Conservation (phyloP, 2,113 vertebrate species). For the Pygoscelis adeliae region DNA sequence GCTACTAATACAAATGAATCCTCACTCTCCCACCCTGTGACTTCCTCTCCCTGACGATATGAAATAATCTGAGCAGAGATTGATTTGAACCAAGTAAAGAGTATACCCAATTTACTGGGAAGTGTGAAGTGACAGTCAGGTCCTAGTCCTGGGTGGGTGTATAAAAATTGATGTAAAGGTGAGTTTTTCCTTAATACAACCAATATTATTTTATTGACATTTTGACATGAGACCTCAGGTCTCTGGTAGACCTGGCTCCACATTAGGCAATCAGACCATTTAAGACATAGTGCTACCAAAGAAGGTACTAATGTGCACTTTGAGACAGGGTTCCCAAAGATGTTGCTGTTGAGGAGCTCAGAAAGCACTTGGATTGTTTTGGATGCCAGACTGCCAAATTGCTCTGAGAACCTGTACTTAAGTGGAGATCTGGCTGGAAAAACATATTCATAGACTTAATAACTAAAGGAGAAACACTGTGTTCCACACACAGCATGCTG, state of each 20-base stretch:
- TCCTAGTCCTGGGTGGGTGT: neutral
- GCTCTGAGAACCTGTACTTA: neutral
- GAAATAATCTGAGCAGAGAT: neutral
- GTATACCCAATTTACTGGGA: neutral
- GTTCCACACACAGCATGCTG: rapidly evolving
- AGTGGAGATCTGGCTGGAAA: neutral
- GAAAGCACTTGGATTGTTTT: neutral
- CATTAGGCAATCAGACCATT: neutral
- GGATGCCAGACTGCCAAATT: neutral
- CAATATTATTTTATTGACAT: neutral
- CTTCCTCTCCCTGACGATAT: neutral
- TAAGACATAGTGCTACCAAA: neutral
- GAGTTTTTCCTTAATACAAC: neutral
- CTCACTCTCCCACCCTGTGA: neutral
- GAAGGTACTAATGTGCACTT: neutral
- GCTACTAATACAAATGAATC: neutral
- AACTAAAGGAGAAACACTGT: neutral
- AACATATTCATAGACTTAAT: neutral
- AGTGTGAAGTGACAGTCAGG: neutral
- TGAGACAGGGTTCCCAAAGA: neutral
- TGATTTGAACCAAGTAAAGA: neutral
- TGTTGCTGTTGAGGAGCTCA: neutral
- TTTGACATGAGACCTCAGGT: neutral
- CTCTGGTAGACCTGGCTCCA: neutral
- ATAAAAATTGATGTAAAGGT: neutral